Evolutionary conservation across 2,113 vertebrate genomes (phyloP).

Genomic region (Channa argus): DNA sequence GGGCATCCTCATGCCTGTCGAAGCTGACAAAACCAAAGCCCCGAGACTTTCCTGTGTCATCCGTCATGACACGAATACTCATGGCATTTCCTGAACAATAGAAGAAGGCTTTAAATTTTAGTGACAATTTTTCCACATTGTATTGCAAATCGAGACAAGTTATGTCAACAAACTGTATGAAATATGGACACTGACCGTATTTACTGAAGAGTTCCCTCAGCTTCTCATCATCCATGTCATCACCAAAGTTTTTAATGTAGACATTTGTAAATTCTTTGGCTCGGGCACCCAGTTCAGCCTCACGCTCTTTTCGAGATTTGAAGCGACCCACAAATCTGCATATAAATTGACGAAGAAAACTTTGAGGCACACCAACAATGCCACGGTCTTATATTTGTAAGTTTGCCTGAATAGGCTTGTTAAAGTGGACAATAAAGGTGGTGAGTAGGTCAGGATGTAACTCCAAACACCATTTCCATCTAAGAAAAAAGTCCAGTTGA

Average conservation of each 20-base stretch:
- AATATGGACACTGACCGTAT: constrained; percentile 82
- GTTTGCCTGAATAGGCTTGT: too few species aligned
- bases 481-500: too few species aligned
- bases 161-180: not conserved
- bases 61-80: constrained; percentile 97
- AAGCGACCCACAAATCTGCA: constrained; percentile 95
- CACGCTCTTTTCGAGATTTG: constrained; percentile 97
- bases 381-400: too few species aligned
- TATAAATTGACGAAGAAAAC: not conserved
- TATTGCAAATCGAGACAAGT: not conserved
- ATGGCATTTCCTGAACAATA: constrained; percentile 88
- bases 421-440: too few species aligned
- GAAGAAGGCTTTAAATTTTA: not conserved
- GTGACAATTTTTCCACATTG: not conserved
- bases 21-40: constrained; percentile 98
- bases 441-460: too few species aligned
- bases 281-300: constrained; percentile 95
- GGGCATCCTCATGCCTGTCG: constrained; percentile 97
- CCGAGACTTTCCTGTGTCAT: constrained; percentile 93
- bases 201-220: constrained; percentile 95
- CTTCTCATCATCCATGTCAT: constrained; percentile 97
- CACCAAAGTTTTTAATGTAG: constrained; percentile 96
- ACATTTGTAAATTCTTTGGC: constrained; percentile 98
- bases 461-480: too few species aligned
- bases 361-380: not conserved